Evolutionary conservation across 1,140 invertebrate species (phyloP).

Genomic region (Nasonia vitripennis): DNA sequence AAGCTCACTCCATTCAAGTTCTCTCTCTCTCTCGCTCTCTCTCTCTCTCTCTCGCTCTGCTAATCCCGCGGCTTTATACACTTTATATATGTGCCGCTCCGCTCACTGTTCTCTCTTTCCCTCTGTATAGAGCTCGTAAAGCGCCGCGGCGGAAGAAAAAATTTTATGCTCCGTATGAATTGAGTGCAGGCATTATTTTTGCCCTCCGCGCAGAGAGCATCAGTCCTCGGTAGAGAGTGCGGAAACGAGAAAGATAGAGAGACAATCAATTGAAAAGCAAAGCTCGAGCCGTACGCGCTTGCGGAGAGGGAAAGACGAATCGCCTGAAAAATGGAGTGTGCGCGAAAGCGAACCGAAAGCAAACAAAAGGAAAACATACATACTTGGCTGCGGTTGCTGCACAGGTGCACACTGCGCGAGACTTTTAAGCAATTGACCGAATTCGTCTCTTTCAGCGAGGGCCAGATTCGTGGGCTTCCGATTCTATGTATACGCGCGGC

Average conservation of each 20-base stretch:
- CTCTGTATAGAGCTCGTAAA: not conserved
- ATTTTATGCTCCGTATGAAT: not conserved
- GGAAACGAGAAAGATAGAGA: not conserved
- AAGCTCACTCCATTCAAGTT: slow-evolving; percentile 1
- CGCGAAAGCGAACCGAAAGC: not conserved
- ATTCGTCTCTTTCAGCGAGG: not conserved
- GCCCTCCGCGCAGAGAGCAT: not conserved
- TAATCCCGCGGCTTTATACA: slow-evolving; percentile 34
- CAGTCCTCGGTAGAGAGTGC: not conserved
- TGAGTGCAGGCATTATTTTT: not conserved
- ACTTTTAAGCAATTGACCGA: slow-evolving; percentile 13
- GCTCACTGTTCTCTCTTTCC: no score
- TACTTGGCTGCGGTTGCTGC: not conserved
- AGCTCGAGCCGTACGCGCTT: not conserved
- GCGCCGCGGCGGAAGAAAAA: not conserved
- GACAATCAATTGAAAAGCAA: slow-evolving; percentile 10
- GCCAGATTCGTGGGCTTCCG: no score
- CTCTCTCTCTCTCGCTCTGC: not conserved
- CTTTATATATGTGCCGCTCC: slow-evolving; percentile 15
- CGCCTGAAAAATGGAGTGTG: not conserved
- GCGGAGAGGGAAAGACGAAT: not conserved
- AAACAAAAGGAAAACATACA: not conserved
- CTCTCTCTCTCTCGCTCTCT: not conserved
- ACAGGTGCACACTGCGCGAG: not conserved
- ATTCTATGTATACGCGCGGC: no score